A percentile compares a stretch with the other conserved stretches of the same genome.
Evolutionary conservation across 2,113 vertebrate species (phyloP).

Genomic region (Guaruba guarouba): DNA sequence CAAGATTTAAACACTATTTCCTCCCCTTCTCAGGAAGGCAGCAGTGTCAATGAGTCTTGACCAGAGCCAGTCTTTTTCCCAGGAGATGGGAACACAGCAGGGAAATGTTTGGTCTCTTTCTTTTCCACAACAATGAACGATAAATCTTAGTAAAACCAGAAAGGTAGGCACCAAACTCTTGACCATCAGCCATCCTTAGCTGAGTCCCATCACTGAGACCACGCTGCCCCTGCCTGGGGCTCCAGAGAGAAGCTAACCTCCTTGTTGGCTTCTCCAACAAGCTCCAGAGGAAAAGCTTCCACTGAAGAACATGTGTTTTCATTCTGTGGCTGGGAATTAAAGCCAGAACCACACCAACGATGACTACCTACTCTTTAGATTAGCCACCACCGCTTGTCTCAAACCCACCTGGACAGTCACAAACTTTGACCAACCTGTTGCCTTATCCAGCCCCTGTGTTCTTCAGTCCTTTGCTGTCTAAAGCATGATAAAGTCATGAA

Average conservation of each 20-base stretch:
- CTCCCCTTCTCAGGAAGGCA: constrained; percentile 2
- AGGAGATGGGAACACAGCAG: background rate
- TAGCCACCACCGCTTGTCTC: background rate
- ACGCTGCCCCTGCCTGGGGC: background rate
- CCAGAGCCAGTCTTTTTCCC: background rate
- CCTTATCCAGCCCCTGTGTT: background rate
- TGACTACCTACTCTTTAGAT: background rate
- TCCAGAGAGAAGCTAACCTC: background rate
- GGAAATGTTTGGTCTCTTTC: background rate
- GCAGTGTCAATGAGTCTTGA: background rate
- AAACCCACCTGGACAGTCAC: background rate
- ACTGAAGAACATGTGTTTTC: background rate
- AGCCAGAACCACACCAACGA: accelerated
- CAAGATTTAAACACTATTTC: background rate
- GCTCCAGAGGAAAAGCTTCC: background rate
- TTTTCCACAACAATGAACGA: constrained; percentile 1
- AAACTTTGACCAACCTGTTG: background rate
- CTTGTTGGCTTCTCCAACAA: background rate
- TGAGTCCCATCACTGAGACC: background rate
- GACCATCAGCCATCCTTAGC: background rate
- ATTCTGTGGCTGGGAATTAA: background rate
- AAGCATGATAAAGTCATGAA: background rate
- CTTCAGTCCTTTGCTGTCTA: background rate
- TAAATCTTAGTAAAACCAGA: background rate
- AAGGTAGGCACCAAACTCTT: constrained; percentile 15